Evolutionary conservation across 2,113 vertebrate genomes (phyloP).

Genomic region (Festucalex cinctus): DNA sequence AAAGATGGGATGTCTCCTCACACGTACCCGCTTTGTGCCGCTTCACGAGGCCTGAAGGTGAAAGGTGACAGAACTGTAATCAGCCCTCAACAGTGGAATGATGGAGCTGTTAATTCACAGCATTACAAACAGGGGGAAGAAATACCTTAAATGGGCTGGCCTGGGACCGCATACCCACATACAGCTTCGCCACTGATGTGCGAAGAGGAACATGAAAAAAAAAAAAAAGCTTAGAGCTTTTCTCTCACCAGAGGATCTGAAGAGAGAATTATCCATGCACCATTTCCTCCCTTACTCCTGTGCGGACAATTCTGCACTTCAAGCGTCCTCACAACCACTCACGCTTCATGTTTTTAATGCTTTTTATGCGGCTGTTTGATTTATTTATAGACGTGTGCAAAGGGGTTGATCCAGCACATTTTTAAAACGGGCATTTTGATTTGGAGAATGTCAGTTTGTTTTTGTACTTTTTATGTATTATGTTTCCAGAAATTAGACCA

Average conservation of each 20-base stretch:
- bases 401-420: slow-evolving; percentile 11
- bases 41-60: slow-evolving; percentile 21
- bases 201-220: slow-evolving; percentile 61
- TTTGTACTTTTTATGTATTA: neutral
- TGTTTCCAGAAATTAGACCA: neutral
- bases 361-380: slow-evolving; percentile 37
- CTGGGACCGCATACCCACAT: neutral
- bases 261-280: slow-evolving; percentile 71
- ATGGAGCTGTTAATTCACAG: slow-evolving; percentile 19
- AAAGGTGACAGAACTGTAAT: slow-evolving; percentile 38
- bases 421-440: neutral
- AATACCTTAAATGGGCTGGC: slow-evolving; percentile 22
- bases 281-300: slow-evolving; percentile 63
- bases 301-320: slow-evolving; percentile 58
- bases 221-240: slow-evolving; percentile 64
- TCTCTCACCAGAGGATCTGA: slow-evolving; percentile 60
- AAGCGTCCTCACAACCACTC: slow-evolving; percentile 48
- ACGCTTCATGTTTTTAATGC: slow-evolving; percentile 31
- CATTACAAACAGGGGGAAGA: slow-evolving; percentile 14
- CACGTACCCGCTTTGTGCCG: slow-evolving; percentile 3
- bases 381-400: slow-evolving; percentile 45
- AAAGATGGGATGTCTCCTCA: slow-evolving; percentile 23
- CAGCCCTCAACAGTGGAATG: slow-evolving; percentile 1
- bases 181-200: slow-evolving; percentile 39
- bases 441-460: neutral